phyloP scores from a whole-genome alignment of 2,113 vertebrate species.

The Macaca mulatta region DNA sequence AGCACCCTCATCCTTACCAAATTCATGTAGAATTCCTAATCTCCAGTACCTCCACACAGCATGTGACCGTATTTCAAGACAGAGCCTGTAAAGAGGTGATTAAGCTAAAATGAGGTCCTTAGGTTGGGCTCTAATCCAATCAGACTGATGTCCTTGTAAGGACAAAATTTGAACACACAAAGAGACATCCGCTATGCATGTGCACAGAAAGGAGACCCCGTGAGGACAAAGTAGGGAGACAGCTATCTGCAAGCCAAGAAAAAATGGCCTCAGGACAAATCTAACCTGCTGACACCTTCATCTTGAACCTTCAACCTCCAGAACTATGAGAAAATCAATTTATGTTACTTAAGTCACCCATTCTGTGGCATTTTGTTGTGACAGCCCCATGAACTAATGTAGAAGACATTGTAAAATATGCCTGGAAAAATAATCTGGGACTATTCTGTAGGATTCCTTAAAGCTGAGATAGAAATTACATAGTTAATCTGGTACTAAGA shows the following conservation, averaged over 20 bases:
- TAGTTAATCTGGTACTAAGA: neutral
- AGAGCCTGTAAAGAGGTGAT: neutral
- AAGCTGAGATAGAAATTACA: neutral
- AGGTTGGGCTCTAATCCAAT: neutral
- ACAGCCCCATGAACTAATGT: too few relatives aligned
- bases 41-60: too few relatives aligned
- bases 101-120: neutral
- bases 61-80: neutral
- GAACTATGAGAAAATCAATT: neutral
- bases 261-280: neutral
- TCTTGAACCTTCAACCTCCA: neutral
- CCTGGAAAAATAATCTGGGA: neutral
- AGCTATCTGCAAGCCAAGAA: too few relatives aligned
- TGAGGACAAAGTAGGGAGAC: neutral
- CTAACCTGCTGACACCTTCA: neutral
- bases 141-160: neutral
- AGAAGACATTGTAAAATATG: neutral
- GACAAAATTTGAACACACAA: neutral
- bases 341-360: neutral
- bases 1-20: neutral
- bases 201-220: neutral
- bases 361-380: neutral
- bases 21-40: neutral
- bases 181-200: neutral
- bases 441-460: neutral